These are phyloP conservation scores for Lagopus leucura DNA, from an alignment of 2,113 vertebrate genomes.

Conservation along the genomic window DNA sequence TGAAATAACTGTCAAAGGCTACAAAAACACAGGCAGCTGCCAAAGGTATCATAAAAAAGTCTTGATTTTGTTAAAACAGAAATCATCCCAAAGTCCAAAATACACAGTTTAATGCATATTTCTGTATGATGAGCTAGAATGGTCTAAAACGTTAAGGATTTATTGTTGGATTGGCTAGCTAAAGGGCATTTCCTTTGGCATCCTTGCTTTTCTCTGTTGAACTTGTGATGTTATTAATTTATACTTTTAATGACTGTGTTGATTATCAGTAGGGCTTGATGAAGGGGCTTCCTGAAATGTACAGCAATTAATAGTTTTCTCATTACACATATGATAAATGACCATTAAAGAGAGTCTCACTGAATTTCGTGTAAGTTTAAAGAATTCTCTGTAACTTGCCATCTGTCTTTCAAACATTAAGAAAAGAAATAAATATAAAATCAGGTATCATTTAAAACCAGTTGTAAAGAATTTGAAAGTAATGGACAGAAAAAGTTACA, in stretches of 20 bases:
- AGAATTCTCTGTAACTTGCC: background rate
- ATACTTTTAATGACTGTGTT: background rate
- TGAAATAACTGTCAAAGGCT: background rate
- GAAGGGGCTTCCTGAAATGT: background rate
- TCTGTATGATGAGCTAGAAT: background rate
- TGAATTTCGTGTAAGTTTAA: background rate
- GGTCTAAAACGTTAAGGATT: background rate
- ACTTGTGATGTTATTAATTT: background rate
- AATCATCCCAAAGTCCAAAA: background rate
- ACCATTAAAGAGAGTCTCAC: background rate
- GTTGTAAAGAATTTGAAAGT: background rate
- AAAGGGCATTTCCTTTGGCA: background rate
- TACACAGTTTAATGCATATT: background rate
- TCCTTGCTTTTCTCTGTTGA: background rate
- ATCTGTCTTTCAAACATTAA: background rate
- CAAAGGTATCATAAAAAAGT: background rate
- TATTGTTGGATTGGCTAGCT: background rate
- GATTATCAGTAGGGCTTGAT: background rate
- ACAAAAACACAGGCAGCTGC: background rate
- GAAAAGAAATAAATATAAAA: background rate
- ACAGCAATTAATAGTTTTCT: background rate
- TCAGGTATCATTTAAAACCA: background rate
- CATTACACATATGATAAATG: background rate
- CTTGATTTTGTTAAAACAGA: background rate
- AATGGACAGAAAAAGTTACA: background rate